These are phyloP conservation scores for Mystacornis crossleyi DNA, from an alignment of 2,113 vertebrate species.

Conservation along the genomic window DNA sequence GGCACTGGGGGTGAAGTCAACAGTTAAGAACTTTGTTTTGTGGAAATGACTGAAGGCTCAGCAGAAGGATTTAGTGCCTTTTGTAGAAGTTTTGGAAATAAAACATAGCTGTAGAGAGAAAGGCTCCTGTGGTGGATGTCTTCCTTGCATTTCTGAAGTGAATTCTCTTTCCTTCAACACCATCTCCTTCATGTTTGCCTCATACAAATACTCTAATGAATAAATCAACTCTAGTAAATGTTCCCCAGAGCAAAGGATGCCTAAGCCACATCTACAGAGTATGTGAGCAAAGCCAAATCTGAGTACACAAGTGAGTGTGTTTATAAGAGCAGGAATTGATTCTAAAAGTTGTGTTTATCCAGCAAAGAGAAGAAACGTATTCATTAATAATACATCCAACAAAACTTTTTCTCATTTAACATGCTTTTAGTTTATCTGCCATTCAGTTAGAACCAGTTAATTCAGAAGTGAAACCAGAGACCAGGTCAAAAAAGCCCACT, in stretches of 20 bases:
- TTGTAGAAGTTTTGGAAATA: neutral
- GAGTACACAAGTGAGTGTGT: neutral
- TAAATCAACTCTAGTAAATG: neutral
- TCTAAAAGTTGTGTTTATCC: neutral
- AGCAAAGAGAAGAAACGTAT: neutral
- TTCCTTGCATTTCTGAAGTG: neutral
- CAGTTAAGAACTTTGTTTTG: constrained; percentile 23
- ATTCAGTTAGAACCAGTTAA: neutral
- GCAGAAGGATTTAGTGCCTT: neutral
- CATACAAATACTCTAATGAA: neutral
- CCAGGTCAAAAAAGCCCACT: neutral
- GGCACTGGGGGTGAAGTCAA: constrained; percentile 4
- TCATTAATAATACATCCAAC: neutral
- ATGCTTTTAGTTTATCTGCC: neutral
- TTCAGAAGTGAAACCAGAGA: neutral
- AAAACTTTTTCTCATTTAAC: neutral
- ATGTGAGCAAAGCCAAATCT: neutral
- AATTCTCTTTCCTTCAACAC: neutral
- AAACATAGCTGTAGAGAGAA: neutral
- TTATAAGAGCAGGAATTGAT: neutral
- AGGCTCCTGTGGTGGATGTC: accelerated
- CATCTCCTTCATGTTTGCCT: neutral
- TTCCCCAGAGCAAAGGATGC: neutral
- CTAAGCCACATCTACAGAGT: neutral
- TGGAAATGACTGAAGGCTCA: neutral